Base-by-base conservation (phyloP, 2,888 invertebrate genomes). In the Aplocera efformata region DNA sequence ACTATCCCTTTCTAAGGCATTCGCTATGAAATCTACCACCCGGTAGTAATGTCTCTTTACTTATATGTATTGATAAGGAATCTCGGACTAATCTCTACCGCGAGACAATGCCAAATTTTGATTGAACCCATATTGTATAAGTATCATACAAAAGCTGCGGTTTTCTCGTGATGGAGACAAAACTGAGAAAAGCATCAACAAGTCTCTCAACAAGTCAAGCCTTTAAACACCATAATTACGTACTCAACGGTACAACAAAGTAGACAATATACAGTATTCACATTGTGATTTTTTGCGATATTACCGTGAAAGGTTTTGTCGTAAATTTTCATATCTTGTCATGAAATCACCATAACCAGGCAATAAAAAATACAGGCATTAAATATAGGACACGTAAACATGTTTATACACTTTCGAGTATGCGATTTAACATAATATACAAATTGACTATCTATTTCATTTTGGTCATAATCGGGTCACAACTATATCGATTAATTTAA, bases 1-100 rank as follows among this genome's bases (percentile, higher is more conserved):
- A 78, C 77, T 75, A 75, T 77, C 73, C 71, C 66, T 72, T 50
- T 54, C 66, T 67, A 75, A 77, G 72, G 72, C 71, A 67, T 59
- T 55, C 9, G 9, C 13, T 29, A 35, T 35, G 13, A 6, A 30
- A 25, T 6, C 20, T 40, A 40, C 40, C 41, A 6, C 13, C 7
- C 1, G 41, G 41, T 42, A 35, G 31, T 22, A 6, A 22, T 22
- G 22, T 7, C 1, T 5, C 1, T 22, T 22, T n/a, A n/a, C 1
- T 22, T 22, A 8, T 1, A 8, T 17, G 13, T 2, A 2, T 17
- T 17, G 13, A 17, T 17, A 3, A 17, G 13, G 5, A 17, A 5
- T 17, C 13, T 17, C n/a, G n/a, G n/a, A n/a, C n/a, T n/a, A n/a
- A n/a, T n/a, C n/a, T n/a, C n/a, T n/a, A n/a, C n/a, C n/a, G n/a